Evolutionary conservation across 2,113 vertebrate genomes (phyloP).

Genomic region (Casuarius casuarius): DNA sequence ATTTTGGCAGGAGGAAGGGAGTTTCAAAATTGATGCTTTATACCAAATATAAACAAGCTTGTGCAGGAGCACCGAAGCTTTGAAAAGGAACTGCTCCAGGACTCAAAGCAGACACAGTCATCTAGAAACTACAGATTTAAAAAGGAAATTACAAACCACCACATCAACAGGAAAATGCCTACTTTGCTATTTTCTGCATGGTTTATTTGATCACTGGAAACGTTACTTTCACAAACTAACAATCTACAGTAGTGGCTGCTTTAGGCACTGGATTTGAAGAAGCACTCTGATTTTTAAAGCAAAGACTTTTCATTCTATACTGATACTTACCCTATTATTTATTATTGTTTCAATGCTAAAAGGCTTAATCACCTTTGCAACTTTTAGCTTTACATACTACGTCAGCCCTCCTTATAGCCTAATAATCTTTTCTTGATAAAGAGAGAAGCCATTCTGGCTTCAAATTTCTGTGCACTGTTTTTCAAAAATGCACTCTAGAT

Average conservation of each 20-base stretch:
- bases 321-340: conserved; percentile 4
- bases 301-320: conserved; percentile 49
- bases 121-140: conserved; percentile 57
- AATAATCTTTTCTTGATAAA: background rate
- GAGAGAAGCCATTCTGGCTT: conserved; percentile 18
- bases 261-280: conserved; percentile 72
- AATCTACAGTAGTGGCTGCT: conserved; percentile 49
- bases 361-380: conserved; percentile 33
- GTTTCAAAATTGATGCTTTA: conserved; percentile 35
- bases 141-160: conserved; percentile 60
- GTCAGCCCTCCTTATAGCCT: conserved; percentile 2
- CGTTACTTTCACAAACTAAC: conserved; percentile 58
- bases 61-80: conserved; percentile 42
- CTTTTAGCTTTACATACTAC: conserved; percentile 6
- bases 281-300: conserved; percentile 65
- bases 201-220: conserved; percentile 57
- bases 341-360: conserved; percentile 11
- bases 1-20: conserved; percentile 45
- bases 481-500: conserved; percentile 2
- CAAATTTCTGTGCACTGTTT: conserved; percentile 3
- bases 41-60: conserved; percentile 41
- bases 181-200: conserved; percentile 52
- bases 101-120: conserved; percentile 66
- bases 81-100: conserved; percentile 46
- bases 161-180: conserved; percentile 59